These are phyloP conservation scores for Gryllus bimaculatus DNA, from an alignment of 1,140 invertebrate species.

Conservation along the genomic window DNA sequence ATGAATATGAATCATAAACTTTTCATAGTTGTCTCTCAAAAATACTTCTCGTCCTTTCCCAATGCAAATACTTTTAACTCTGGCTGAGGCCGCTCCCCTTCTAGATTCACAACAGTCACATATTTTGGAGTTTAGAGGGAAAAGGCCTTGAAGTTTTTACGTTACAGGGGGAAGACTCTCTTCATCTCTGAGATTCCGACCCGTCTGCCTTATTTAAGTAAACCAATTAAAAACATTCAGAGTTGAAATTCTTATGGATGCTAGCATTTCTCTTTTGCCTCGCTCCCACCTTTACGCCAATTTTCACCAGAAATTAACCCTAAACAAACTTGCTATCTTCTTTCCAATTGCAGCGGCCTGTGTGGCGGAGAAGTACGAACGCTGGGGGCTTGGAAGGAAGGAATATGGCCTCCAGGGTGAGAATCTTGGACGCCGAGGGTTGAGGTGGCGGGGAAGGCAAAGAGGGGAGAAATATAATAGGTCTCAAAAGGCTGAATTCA, in stretches of 20 bases:
- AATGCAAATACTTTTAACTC: not conserved
- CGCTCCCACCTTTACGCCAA: not conserved
- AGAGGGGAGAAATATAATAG: too few relatives aligned
- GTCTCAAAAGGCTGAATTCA: too few relatives aligned
- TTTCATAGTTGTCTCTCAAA: not conserved
- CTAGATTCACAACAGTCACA: not conserved
- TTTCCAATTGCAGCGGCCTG: too few relatives aligned
- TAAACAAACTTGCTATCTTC: constrained; percentile 1
- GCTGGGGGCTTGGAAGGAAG: not conserved
- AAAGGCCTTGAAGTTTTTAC: not conserved
- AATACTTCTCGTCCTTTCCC: not conserved
- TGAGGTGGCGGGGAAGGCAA: too few relatives aligned
- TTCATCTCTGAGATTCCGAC: not conserved
- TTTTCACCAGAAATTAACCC: not conserved
- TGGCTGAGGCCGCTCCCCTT: not conserved
- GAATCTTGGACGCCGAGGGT: too few relatives aligned
- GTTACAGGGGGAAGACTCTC: not conserved
- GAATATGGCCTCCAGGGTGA: too few relatives aligned
- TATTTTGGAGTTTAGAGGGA: not conserved
- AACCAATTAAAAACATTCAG: constrained; percentile 5
- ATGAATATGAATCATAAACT: not conserved
- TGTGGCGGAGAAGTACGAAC: not conserved
- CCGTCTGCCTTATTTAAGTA: constrained; percentile 4
- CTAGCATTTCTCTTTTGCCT: not conserved
- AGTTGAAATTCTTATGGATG: not conserved